phyloP scores from a whole-genome alignment of 2,888 invertebrate genomes.

The Monopis laevigella region DNA sequence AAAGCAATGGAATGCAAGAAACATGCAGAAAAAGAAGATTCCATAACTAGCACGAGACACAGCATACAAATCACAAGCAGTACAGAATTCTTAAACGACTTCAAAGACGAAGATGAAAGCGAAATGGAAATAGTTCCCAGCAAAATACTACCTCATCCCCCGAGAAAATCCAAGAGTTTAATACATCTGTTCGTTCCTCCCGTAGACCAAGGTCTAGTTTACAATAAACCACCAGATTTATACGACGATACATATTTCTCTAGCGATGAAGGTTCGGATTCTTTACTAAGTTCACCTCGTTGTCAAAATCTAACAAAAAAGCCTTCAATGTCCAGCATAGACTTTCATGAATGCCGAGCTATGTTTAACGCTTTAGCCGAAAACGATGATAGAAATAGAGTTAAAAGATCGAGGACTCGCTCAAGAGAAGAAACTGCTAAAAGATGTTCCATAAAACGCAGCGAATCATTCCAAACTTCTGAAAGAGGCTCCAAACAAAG shows the following conservation, averaged over 20 bases:
- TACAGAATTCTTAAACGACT: conserved; percentile 56
- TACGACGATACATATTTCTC: conserved; percentile 69
- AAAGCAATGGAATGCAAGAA: conserved; percentile 40
- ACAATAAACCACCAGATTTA: conserved; percentile 60
- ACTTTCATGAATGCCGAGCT: conserved; percentile 63
- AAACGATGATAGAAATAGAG: conserved; percentile 36
- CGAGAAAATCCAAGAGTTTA: conserved; percentile 76
- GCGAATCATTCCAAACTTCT: conserved; percentile 57
- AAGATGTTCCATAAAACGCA: conserved; percentile 47
- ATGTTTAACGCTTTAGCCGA: conserved; percentile 68
- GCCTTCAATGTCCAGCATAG: conserved; percentile 41
- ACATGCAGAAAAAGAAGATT: conserved; percentile 58
- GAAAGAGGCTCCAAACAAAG: conserved; percentile 53
- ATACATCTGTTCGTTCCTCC: conserved; percentile 73
- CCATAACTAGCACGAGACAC: conserved; percentile 61
- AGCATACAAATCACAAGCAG: conserved; percentile 57
- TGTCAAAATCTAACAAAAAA: conserved; percentile 43
- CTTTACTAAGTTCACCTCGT: conserved; percentile 72
- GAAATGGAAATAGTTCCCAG: conserved; percentile 80
- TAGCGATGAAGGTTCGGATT: conserved; percentile 76
- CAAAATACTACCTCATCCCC: conserved; percentile 83
- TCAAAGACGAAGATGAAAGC: conserved; percentile 48
- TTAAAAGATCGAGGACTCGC: conserved; percentile 44
- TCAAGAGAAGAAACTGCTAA: conserved; percentile 34
- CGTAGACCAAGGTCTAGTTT: conserved; percentile 66